phyloP scores from a whole-genome alignment of 2,113 vertebrate genomes.

The Puffinus mauretanicus region DNA sequence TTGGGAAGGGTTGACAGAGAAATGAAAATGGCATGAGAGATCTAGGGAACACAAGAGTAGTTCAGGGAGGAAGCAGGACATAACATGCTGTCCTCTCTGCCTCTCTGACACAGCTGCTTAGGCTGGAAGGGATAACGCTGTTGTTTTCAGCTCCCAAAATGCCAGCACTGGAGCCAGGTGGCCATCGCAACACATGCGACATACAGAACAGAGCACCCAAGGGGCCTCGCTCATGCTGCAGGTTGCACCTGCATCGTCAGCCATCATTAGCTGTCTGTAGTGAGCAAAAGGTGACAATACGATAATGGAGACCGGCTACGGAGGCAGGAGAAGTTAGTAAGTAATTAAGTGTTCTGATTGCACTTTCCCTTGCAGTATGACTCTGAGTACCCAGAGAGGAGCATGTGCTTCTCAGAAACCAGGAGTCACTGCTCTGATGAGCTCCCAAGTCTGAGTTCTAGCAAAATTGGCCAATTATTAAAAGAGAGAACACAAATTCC shows the following conservation, averaged over 20 bases:
- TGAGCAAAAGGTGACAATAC: neutral
- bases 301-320: neutral
- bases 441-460: neutral
- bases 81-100: neutral
- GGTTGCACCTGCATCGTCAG: neutral
- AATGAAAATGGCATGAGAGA: neutral
- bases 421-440: neutral
- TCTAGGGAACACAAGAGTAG: neutral
- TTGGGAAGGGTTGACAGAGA: neutral
- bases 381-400: neutral
- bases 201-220: neutral
- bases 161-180: neutral
- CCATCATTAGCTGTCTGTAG: neutral
- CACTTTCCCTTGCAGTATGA: neutral
- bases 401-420: neutral
- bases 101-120: neutral
- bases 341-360: neutral
- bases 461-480: neutral
- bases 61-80: neutral
- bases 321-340: neutral
- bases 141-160: neutral
- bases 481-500: neutral
- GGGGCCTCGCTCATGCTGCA: rapidly evolving
- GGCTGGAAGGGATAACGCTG: neutral
- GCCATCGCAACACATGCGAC: neutral